Base-by-base conservation (phyloP, 2,888 invertebrate species). In the Acleris laterana region DNA sequence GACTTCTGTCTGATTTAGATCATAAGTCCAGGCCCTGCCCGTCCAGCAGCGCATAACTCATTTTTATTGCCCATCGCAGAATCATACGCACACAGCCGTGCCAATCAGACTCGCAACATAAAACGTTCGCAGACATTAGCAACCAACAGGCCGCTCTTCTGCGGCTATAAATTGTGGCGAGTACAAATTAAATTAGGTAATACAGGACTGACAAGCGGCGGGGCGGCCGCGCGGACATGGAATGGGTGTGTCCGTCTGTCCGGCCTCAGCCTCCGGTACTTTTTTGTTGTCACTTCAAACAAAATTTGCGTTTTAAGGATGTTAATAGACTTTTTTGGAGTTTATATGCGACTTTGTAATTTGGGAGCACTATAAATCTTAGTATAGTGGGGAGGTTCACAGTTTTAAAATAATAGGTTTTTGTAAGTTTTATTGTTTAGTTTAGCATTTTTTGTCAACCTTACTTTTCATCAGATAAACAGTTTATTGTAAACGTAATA, bases 161-260 rank as follows among this genome's bases (percentile, higher is more conserved):
- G 61, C n/a, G 62, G 66, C 66, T 62, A 66, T 66, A 66, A 66
- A 66, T 66, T 66, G 66, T 57, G 66, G 66, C 61, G 66, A 66
- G 61, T 62, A 66, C 66, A 66, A 66, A 66, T 66, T 66, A 66
- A 66, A 66, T 66, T 66, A 66, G 66, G 66, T 66, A 62, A 66
- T 66, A 66, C 66, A 66, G 62, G 66, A 66, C 56, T 66, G 66
- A 66, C 66, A 66, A 61, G 66, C 66, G 66, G 57, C 62, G 66
- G 66, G 66, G 66, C 66, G 65, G 49, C 61, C 65, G 66, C 38
- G 56, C 62, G 51, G 63, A 66, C 66, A 66, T 57, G 66, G 66
- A 66, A 66, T 66, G 66, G 66, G 66, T 57, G 66, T 62, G 66
- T 66, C 65, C 56, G 28, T 51, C 56, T 62, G 66, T 62, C 61